Evolutionary conservation across 2,797 vertebrate genomes (phyloP).

Genomic region (Ptychadena robeensis): DNA sequence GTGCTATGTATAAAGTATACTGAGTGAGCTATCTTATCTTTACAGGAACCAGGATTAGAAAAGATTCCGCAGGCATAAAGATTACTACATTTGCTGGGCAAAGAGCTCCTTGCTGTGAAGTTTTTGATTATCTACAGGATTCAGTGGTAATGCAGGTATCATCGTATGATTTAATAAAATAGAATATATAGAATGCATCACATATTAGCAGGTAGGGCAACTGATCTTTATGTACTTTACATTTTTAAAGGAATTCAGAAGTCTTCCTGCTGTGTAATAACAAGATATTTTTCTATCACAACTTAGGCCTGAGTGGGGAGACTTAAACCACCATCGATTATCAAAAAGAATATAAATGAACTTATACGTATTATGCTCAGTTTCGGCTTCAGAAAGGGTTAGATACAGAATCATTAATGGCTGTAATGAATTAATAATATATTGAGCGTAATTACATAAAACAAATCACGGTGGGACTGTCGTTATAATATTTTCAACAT

Average conservation of each 20-base stretch:
- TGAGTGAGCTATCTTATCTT: constrained; percentile 41
- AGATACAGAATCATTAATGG: neutral
- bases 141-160: constrained; percentile 43
- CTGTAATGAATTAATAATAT: neutral
- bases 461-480: constrained; percentile 16
- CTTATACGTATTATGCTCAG: neutral
- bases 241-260: constrained; percentile 21
- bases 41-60: constrained; percentile 51
- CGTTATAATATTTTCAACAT: constrained; percentile 19
- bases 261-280: constrained; percentile 34
- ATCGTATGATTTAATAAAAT: constrained; percentile 23
- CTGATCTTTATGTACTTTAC: constrained; percentile 36
- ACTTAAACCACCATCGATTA: constrained; percentile 16
- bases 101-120: constrained; percentile 39
- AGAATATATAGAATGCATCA: constrained; percentile 28
- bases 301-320: constrained; percentile 17
- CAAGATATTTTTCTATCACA: constrained; percentile 23
- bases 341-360: neutral
- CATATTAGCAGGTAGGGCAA: constrained; percentile 37
- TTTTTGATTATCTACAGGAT: constrained; percentile 40
- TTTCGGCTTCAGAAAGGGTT: neutral
- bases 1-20: neutral
- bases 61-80: constrained; percentile 26
- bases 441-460: constrained; percentile 2
- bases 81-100: constrained; percentile 30